These are phyloP conservation scores for Exephanes ischioxanthus DNA, from an alignment of 2,888 invertebrate genomes.

Conservation along the genomic window DNA sequence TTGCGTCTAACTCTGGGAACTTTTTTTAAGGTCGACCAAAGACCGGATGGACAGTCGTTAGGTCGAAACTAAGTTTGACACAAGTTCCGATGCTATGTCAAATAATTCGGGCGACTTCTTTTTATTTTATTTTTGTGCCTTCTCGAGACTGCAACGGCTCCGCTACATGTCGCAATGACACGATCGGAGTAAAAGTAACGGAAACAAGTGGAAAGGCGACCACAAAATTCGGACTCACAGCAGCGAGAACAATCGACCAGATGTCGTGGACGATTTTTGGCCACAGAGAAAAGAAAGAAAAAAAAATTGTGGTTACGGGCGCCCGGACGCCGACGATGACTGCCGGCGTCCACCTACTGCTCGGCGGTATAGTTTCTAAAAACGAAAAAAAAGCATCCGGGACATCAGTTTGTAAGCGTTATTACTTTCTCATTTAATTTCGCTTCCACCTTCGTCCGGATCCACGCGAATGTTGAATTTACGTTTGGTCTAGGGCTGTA, in stretches of 20 bases:
- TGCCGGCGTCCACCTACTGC: slow-evolving; percentile 23
- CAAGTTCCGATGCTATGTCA: not conserved
- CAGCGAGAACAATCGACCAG: slow-evolving; percentile 68
- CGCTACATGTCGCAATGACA: slow-evolving; percentile 5
- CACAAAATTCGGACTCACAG: slow-evolving; percentile 39
- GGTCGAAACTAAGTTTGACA: no score
- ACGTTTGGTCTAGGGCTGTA: not conserved
- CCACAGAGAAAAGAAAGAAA: slow-evolving; percentile 35
- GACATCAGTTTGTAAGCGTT: slow-evolving; percentile 43
- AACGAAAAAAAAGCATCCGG: slow-evolving; percentile 16
- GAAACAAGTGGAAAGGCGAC: slow-evolving; percentile 21
- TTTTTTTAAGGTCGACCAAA: not conserved
- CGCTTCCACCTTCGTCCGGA: not conserved
- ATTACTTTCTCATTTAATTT: slow-evolving; percentile 55
- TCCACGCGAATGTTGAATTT: not conserved
- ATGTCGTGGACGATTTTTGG: slow-evolving; percentile 64
- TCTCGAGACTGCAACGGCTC: not conserved
- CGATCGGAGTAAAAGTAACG: slow-evolving; percentile 14
- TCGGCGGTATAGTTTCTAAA: not conserved
- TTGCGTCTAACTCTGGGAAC: not conserved
- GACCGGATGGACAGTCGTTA: not conserved
- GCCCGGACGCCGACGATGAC: slow-evolving; percentile 37
- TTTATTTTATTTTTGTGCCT: not conserved
- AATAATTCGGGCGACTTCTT: slow-evolving; percentile 32
- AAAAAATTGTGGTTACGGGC: slow-evolving; percentile 59